A percentile compares a stretch with the other conserved stretches of the same genome.
Evolutionary conservation across 2,113 vertebrate genomes (phyloP).

Genomic region (Callionymus lyra): DNA sequence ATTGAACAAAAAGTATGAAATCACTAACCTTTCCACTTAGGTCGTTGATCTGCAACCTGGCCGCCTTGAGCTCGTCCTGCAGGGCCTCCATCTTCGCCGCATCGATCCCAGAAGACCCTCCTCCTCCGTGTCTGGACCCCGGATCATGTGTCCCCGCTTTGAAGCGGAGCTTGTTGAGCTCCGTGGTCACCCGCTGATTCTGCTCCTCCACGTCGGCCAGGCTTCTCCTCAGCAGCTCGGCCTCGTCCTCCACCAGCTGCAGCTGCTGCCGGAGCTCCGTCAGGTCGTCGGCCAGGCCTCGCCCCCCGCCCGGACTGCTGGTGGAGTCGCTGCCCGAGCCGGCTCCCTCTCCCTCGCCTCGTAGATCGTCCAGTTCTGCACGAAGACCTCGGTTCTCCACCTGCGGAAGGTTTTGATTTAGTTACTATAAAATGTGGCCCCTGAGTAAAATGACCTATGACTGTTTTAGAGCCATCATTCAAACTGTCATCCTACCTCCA

Average conservation of each 20-base stretch:
- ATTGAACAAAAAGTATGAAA: background rate
- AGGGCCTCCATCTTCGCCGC: constrained; percentile 78
- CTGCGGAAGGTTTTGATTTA: constrained; percentile 14
- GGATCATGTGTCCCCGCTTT: constrained; percentile 81
- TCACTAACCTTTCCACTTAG: constrained; percentile 80
- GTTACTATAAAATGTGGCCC: too few relatives aligned
- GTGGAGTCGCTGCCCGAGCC: constrained; percentile 57
- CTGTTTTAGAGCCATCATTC: too few relatives aligned
- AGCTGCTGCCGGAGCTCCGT: constrained; percentile 91
- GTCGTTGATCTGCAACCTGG: constrained; percentile 91
- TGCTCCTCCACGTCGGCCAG: constrained; percentile 88
- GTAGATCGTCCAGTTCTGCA: constrained; percentile 87
- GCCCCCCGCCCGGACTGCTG: constrained; percentile 63
- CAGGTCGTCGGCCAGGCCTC: constrained; percentile 81
- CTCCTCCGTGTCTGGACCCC: constrained; percentile 66
- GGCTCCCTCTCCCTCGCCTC: constrained; percentile 77
- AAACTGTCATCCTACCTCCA: constrained; percentile 65
- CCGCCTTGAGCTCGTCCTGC: constrained; percentile 91
- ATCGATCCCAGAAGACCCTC: constrained; percentile 44
- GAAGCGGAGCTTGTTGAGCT: constrained; percentile 88
- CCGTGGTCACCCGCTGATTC: constrained; percentile 82
- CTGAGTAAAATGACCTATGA: too few relatives aligned
- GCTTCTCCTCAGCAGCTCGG: constrained; percentile 86
- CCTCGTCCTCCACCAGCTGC: constrained; percentile 94
- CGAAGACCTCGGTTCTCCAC: constrained; percentile 90